Conservation (phyloP, 2,888 invertebrate genomes). For the Ramazzottius varieornatus region DNA sequence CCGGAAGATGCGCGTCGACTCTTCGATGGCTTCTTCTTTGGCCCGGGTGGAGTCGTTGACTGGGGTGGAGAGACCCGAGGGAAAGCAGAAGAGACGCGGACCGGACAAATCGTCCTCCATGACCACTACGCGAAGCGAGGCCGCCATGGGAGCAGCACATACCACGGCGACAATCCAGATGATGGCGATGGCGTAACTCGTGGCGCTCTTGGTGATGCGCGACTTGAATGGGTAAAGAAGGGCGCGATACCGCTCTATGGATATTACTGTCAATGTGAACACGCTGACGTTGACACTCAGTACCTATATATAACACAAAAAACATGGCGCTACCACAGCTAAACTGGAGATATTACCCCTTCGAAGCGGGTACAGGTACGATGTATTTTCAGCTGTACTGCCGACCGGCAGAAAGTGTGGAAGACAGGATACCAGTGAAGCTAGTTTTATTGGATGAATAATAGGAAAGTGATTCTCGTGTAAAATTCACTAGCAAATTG, state of each 20-base stretch:
- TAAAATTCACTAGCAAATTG: too few species aligned
- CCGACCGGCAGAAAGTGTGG: too few species aligned
- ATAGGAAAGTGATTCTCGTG: too few species aligned
- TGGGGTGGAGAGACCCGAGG: constrained; percentile 10
- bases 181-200: constrained; percentile 41
- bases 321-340: neutral
- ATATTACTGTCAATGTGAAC: constrained; percentile 58
- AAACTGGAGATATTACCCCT: neutral
- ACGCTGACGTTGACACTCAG: constrained; percentile 65
- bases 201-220: constrained; percentile 41
- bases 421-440: too few species aligned
- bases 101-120: constrained; percentile 17
- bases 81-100: constrained; percentile 11
- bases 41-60: constrained; percentile 7
- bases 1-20: constrained; percentile 18
- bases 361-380: too few species aligned
- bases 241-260: constrained; percentile 47
- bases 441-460: too few species aligned
- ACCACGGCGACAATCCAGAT: constrained; percentile 45
- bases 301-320: constrained; percentile 25
- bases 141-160: constrained; percentile 34
- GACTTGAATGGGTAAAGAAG: constrained; percentile 32
- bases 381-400: too few species aligned
- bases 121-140: constrained; percentile 33
- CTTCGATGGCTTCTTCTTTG: neutral